Base-by-base conservation (phyloP, 2,113 vertebrate genomes). In the Gnathonemus echidnorhynchus region DNA sequence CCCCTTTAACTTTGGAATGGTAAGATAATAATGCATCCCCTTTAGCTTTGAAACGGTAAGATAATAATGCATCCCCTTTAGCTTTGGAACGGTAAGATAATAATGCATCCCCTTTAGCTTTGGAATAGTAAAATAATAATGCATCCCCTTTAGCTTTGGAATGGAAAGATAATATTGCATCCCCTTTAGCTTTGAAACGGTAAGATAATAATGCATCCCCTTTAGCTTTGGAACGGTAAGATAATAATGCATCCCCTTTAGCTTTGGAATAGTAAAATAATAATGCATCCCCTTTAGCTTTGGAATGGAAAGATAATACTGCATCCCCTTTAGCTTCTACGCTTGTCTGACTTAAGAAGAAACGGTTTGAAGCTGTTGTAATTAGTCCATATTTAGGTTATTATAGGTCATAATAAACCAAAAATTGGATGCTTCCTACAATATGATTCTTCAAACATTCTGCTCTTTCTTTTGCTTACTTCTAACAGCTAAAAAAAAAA, bases 41-140 rank as follows among this genome's bases (percentile, higher is more conserved):
- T 35, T 39, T 39, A 39, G 2, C 89, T 96, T 97, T 93, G 97
- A 97, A 92, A 94, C 95, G 93, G 98, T 99, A 85, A 85, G 80
- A 46, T 85, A 42, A 24, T 48, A 42, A 77, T 31, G 31, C 70
- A 39, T 77, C 1, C 80, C 8, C 42, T 39, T 39, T 39, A 39
- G 2, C 89, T 96, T 97, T 93, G 98, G 97, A 92, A 94, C 95
- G 92, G 98, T 99, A 85, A 85, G 83, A 46, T 85, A 42, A 24
- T 48, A 42, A 77, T 31, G 31, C 70, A 39, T 77, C 1, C 80
- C 8, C 42, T 31, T n/a, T n/a, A 31, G 1, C 89, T 96, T 97
- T 94, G 98, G 97, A 92, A 94, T 95, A 92, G 98, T 99, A 84
- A 48, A 42, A 45, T 84, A 39, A 21, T 48, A 39, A 74, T 27